Evolutionary conservation across 2,113 vertebrate species (phyloP), one percentile per base, ranked within the genome.

Genomic region (Puntigrus tetrazona): DNA sequence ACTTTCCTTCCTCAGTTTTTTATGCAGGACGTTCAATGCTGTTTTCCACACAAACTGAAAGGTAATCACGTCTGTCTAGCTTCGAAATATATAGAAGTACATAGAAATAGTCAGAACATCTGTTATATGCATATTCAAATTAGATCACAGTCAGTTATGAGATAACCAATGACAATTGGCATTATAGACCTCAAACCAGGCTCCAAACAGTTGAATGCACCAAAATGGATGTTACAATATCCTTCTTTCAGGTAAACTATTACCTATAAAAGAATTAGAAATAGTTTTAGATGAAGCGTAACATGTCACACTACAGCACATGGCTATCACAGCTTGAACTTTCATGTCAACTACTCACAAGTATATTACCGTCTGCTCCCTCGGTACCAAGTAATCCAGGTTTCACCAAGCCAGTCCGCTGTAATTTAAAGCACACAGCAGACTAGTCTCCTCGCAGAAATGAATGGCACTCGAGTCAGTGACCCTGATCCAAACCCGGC

Each of bases 401-500:
- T 67, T 67, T 80, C 59, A 38, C 20, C 80, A 55, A 82, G 11
- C 31, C 20, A 20, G 14, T 55, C 65, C 41, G 27, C 63, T n/a
- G 79, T 65, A 25, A 70, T 82, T 36, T 73, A 6, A 79, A 73
- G 61, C 74, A 50, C 74, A 57, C 31, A n/a, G n/a, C 41, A 50
- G 41, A 84, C 67, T 82, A 47, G 25, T 38, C 47, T 67, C 80
- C 36, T 16, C 38, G 57, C 59, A 41, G 31, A 84, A 85, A 83
- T 69, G 83, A 83, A 86, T 83, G 20, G 47, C 78, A 63, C 70
- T 85, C 84, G 34, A 82, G 80, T 82, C 77, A 10, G 74, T 88
- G 87, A 88, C 87, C 87, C 81, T 77, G 81, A 88, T 77, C 76
- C 67, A 76, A 84, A 81, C 11, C 63, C n/a, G 69, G 83, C 81